Evolutionary conservation across 2,113 vertebrate species (phyloP).

Genomic region (Aythya baeri): DNA sequence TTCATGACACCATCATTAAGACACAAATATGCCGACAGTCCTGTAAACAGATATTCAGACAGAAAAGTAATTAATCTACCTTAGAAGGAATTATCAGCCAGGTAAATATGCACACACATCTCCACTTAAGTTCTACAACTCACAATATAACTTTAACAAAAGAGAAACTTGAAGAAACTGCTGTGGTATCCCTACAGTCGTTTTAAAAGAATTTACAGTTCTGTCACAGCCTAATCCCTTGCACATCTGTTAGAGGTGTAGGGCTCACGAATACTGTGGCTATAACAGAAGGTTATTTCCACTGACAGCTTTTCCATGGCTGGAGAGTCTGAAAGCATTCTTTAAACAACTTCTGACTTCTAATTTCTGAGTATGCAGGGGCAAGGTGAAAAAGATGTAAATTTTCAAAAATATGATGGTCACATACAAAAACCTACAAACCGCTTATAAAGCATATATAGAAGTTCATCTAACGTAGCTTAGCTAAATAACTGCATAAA

Average conservation of each 20-base stretch:
- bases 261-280: rapidly evolving
- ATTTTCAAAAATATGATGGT: not conserved
- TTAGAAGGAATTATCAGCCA: not conserved
- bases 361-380: not conserved
- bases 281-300: not conserved
- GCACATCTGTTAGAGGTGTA: not conserved
- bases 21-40: not conserved
- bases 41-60: not conserved
- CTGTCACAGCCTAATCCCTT: not conserved
- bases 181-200: not conserved
- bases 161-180: not conserved
- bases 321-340: not conserved
- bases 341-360: not conserved
- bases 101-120: not conserved
- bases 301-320: not conserved
- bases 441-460: not conserved
- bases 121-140: not conserved
- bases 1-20: not conserved
- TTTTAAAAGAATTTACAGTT: not conserved
- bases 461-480: not conserved
- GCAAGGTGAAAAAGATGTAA: not conserved
- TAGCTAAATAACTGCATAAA: not conserved
- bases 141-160: not conserved
- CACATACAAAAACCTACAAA: not conserved
- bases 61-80: not conserved